These are phyloP conservation scores for Misgurnus anguillicaudatus DNA, from an alignment of 2,113 vertebrate genomes.

Conservation along the genomic window DNA sequence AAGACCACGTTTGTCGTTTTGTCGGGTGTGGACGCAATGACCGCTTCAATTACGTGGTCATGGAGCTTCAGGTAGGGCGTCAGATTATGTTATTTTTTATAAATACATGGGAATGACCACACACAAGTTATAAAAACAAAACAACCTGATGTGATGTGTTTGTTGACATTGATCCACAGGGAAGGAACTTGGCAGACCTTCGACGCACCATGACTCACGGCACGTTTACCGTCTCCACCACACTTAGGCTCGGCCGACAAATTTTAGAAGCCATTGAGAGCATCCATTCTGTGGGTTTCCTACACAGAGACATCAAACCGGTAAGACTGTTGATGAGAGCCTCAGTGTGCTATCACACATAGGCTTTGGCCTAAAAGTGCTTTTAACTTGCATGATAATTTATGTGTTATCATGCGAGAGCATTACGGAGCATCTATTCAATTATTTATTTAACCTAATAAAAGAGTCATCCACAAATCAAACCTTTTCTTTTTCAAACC, in stretches of 20 bases:
- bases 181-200: conserved; percentile 94
- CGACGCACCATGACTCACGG: conserved; percentile 88
- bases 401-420: too few species aligned
- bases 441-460: neutral
- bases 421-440: neutral
- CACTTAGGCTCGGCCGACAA: conserved; percentile 89
- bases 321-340: conserved; percentile 70
- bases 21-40: conserved; percentile 97
- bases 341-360: conserved; percentile 2
- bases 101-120: neutral
- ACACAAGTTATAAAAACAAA: neutral
- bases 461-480: neutral
- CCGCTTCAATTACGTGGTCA: conserved; percentile 98
- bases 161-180: conserved; percentile 70
- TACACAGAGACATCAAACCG: conserved; percentile 97
- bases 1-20: conserved; percentile 97
- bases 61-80: conserved; percentile 91
- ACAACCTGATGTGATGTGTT: neutral
- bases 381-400: neutral
- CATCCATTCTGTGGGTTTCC: conserved; percentile 96
- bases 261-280: conserved; percentile 96
- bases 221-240: conserved; percentile 91
- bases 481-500: conserved; percentile 55
- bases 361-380: neutral
- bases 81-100: neutral